These are phyloP conservation scores for Nemurella pictetii DNA, from an alignment of 2,888 invertebrate genomes.

Conservation along the genomic window DNA sequence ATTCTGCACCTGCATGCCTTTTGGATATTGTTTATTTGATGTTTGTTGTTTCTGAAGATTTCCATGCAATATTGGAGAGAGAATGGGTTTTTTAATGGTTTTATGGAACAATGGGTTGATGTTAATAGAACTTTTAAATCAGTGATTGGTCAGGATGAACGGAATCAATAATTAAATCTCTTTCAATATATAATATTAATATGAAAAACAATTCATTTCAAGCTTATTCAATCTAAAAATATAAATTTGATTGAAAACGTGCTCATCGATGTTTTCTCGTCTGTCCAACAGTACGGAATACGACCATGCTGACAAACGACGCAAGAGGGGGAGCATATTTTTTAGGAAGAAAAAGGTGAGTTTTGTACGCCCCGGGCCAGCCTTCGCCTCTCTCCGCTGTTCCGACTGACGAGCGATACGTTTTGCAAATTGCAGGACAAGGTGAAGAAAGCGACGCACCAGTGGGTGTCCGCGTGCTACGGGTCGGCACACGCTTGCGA, in stretches of 20 bases:
- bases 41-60: neutral
- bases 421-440: constrained; percentile 70
- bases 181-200: too few species aligned
- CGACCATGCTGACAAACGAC: constrained; percentile 77
- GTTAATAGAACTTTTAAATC: too few species aligned
- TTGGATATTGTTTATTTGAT: neutral
- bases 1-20: neutral
- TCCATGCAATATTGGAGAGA: neutral
- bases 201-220: too few species aligned
- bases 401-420: constrained; percentile 6
- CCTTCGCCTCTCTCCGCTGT: too few species aligned
- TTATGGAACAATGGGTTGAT: neutral
- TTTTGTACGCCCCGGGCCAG: neutral
- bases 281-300: constrained; percentile 45
- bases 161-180: too few species aligned
- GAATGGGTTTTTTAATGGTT: neutral
- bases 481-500: constrained; percentile 70
- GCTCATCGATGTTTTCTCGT: neutral
- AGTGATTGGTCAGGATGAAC: too few species aligned
- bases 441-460: constrained; percentile 72
- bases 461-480: constrained; percentile 71
- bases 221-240: neutral
- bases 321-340: constrained; percentile 87
- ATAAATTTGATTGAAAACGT: neutral
- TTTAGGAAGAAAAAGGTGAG: constrained; percentile 86